Conservation (phyloP, 2,113 vertebrate species). For the Neofelis nebulosa region DNA sequence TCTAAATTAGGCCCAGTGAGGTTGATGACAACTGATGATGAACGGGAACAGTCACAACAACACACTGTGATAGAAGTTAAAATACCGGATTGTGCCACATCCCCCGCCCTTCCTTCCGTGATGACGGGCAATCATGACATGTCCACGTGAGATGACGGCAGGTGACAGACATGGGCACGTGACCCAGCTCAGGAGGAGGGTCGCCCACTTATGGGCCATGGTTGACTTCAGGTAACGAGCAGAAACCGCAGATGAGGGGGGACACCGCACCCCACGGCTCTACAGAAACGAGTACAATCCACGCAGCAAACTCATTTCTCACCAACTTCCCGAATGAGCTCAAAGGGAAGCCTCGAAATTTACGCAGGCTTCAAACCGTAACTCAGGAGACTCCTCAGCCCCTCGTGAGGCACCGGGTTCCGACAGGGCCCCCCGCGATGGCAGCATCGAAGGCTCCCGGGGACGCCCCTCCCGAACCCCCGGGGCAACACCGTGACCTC, state of each 20-base stretch:
- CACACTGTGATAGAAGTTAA: too few relatives aligned
- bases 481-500: constrained; percentile 31
- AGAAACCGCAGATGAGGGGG: not conserved
- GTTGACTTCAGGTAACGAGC: not conserved
- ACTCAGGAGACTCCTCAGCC: fast-evolving
- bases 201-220: not conserved
- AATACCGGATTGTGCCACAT: too few relatives aligned
- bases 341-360: not conserved
- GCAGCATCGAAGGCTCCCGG: too few relatives aligned
- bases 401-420: not conserved
- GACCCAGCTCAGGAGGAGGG: not conserved
- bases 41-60: fast-evolving
- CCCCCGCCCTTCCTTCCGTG: not conserved
- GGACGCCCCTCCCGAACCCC: too few relatives aligned
- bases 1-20: not conserved
- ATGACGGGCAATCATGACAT: not conserved
- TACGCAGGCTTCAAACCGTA: fast-evolving
- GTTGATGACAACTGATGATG: fast-evolving
- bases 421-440: too few relatives aligned
- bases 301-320: not conserved
- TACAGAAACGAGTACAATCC: not conserved
- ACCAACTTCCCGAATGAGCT: not conserved
- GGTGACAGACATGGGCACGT: too few relatives aligned
- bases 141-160: not conserved
- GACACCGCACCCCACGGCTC: not conserved